Evolutionary conservation across 2,797 vertebrate genomes (phyloP).

Genomic region (Iguana delicatissima): DNA sequence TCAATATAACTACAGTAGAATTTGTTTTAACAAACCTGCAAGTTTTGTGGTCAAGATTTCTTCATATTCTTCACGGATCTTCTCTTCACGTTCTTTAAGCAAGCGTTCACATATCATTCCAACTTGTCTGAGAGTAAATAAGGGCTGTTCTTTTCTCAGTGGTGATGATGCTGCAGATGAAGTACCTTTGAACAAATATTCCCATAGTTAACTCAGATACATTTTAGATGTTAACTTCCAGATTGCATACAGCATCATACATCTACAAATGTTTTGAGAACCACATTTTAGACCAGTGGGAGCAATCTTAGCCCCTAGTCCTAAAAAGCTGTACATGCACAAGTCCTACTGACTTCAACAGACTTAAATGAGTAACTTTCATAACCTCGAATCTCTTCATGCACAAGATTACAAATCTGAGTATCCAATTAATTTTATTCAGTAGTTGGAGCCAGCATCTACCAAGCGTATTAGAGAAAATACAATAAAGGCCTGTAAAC

Average conservation of each 20-base stretch:
- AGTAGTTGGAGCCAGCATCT: neutral
- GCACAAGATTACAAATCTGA: neutral
- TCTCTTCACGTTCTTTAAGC: constrained; percentile 96
- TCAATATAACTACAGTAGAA: neutral
- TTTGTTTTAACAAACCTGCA: constrained; percentile 83
- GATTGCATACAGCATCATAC: neutral
- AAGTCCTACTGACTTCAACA: neutral
- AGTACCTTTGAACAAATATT: constrained; percentile 77
- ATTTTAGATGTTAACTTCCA: constrained; percentile 35
- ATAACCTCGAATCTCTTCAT: neutral
- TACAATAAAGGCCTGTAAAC: neutral
- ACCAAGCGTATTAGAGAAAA: neutral
- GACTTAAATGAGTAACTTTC: neutral
- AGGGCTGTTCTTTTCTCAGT: constrained; percentile 94
- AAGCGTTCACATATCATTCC: constrained; percentile 98
- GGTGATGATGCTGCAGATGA: constrained; percentile 88
- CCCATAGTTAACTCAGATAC: constrained; percentile 37
- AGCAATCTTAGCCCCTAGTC: neutral
- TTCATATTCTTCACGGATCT: constrained; percentile 96
- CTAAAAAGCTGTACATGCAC: neutral
- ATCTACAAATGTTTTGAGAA: constrained; percentile 2
- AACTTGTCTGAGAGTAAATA: constrained; percentile 95
- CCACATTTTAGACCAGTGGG: neutral
- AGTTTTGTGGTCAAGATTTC: constrained; percentile 97
- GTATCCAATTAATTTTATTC: neutral